These are phyloP conservation scores for Meles meles DNA, from an alignment of 2,113 vertebrate genomes.

Conservation along the genomic window DNA sequence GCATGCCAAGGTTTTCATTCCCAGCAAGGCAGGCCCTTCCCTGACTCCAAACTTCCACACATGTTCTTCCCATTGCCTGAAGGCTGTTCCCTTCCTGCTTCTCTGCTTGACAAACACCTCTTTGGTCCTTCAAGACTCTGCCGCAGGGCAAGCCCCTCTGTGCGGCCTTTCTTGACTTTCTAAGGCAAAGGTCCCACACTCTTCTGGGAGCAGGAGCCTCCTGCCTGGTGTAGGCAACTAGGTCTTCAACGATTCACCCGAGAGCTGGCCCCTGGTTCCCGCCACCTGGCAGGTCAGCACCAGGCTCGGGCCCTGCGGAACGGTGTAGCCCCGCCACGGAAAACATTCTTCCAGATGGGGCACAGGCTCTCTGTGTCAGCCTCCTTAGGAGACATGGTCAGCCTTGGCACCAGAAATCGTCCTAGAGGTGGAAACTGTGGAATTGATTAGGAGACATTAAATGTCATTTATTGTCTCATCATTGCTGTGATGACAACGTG, in stretches of 20 bases:
- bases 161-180: background rate
- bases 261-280: background rate
- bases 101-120: background rate
- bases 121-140: background rate
- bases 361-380: slow-evolving; percentile 90
- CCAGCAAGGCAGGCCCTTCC: background rate
- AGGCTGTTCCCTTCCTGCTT: background rate
- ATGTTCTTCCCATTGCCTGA: background rate
- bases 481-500: slow-evolving; percentile 83
- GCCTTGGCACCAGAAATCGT: slow-evolving; percentile 77
- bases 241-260: background rate
- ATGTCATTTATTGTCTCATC: slow-evolving; percentile 89
- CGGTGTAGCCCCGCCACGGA: slow-evolving; percentile 35
- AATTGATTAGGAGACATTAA: slow-evolving; percentile 90
- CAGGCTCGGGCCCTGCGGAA: fast-evolving
- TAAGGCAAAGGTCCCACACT: background rate
- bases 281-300: background rate
- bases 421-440: slow-evolving; percentile 88
- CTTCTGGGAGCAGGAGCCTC: background rate
- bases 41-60: background rate
- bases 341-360: slow-evolving; percentile 82
- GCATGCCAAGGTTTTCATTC: too few relatives aligned
- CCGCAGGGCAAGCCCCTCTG: fast-evolving
- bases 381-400: slow-evolving; percentile 91
- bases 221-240: background rate